phyloP scores from a whole-genome alignment of 2,888 invertebrate species.

The Empis stercorea region DNA sequence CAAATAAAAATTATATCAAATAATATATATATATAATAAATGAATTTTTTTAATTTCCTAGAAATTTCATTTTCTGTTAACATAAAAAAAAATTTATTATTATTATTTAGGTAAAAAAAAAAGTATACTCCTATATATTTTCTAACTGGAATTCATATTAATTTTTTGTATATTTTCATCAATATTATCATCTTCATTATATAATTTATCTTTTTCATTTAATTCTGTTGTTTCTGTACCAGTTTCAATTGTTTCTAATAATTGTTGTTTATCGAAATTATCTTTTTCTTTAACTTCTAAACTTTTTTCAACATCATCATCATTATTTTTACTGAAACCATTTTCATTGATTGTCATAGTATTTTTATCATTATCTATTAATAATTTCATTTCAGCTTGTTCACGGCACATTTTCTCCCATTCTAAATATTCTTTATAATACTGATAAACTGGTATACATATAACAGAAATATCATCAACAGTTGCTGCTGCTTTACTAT shows the following conservation, averaged over 20 bases:
- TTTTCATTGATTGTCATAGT: conserved; percentile 6
- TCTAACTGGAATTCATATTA: neutral
- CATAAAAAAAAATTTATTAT: too few relatives aligned
- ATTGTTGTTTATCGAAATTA: neutral
- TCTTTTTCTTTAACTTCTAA: neutral
- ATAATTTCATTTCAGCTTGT: conserved; percentile 15
- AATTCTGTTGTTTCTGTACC: neutral
- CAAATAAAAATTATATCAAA: conserved; percentile 14
- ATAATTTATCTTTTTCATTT: conserved; percentile 4
- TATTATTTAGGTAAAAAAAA: too few relatives aligned
- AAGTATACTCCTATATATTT: too few relatives aligned
- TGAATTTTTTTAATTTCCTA: neutral
- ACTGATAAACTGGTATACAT: conserved; percentile 62
- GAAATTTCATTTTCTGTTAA: too few relatives aligned
- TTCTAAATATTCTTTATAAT: conserved; percentile 48
- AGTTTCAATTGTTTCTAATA: neutral
- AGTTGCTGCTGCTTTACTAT: conserved; percentile 50
- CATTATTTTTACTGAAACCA: neutral
- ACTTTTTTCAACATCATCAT: neutral
- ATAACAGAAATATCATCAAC: conserved; percentile 75
- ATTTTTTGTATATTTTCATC: conserved; percentile 5
- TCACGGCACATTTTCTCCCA: conserved; percentile 35
- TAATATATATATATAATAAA: conserved; percentile 12
- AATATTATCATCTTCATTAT: conserved; percentile 6
- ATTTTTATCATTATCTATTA: conserved; percentile 3